Evolutionary conservation across 2,888 invertebrate species (phyloP).

Genomic region (Dynastes hyllus): DNA sequence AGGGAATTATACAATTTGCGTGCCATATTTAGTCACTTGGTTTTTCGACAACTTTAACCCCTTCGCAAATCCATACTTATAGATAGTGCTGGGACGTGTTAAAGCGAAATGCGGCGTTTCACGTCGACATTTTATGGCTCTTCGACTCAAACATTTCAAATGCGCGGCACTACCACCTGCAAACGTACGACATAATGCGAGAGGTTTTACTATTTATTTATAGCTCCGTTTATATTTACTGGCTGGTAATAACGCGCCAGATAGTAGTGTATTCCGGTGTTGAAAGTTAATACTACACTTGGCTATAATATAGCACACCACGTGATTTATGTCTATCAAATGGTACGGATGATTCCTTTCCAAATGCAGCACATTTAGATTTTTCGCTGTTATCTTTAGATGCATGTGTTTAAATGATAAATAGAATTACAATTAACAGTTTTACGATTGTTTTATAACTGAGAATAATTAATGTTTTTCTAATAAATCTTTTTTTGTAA

Average conservation of each 20-base stretch:
- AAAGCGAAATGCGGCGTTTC: background rate
- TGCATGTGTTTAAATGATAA: no score
- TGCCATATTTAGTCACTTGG: slow-evolving; percentile 45
- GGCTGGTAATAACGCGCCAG: slow-evolving; percentile 44
- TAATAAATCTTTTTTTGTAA: no score
- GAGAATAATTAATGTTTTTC: no score
- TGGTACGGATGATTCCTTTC: background rate
- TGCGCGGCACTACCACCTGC: slow-evolving; percentile 18
- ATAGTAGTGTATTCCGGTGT: slow-evolving; percentile 23
- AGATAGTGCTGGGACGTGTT: background rate
- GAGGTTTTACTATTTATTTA: slow-evolving; percentile 43
- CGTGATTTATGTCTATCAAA: slow-evolving; percentile 30
- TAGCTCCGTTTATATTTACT: slow-evolving; percentile 50
- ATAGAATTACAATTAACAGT: no score
- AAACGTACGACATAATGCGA: slow-evolving; percentile 41
- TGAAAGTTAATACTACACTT: slow-evolving; percentile 35
- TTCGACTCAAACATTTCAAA: slow-evolving; percentile 33
- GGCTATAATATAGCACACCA: slow-evolving; percentile 17
- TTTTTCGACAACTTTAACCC: slow-evolving; percentile 35
- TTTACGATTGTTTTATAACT: no score
- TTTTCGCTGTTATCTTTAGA: no score
- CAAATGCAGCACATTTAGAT: no score
- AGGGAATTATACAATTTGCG: slow-evolving; percentile 55
- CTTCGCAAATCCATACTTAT: slow-evolving; percentile 29
- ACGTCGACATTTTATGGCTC: slow-evolving; percentile 34